phyloP scores from a whole-genome alignment of 2,797 vertebrate genomes.

The Anabacerthia variegaticeps region DNA sequence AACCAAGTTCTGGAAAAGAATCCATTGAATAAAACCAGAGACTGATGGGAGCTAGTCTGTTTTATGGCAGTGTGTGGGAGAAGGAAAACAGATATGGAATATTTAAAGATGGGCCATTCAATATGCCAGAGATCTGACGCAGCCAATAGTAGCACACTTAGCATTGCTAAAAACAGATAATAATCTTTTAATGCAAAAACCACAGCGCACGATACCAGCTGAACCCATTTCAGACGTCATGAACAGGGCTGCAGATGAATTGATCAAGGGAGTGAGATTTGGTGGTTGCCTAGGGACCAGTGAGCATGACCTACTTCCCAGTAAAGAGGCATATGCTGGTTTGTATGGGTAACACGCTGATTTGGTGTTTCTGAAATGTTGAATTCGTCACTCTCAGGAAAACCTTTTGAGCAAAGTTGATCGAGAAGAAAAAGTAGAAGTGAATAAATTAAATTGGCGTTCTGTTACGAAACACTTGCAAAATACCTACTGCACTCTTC shows the following conservation, averaged over 20 bases:
- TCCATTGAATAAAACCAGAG: not conserved
- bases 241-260: not conserved
- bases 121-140: not conserved
- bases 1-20: not conserved
- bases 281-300: conserved; percentile 49
- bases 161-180: conserved; percentile 14
- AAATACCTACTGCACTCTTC: not conserved
- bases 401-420: not conserved
- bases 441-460: not conserved
- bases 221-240: conserved; percentile 11
- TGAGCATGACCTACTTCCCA: conserved; percentile 28
- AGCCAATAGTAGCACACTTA: not conserved
- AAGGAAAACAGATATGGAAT: not conserved
- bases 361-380: not conserved
- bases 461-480: not conserved
- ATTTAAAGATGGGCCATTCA: conserved; percentile 18
- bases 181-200: not conserved
- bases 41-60: not conserved
- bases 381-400: not conserved
- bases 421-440: not conserved
- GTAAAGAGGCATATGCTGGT: not conserved
- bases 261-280: conserved; percentile 41
- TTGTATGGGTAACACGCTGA: not conserved
- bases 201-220: not conserved
- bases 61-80: not conserved